phyloP scores from a whole-genome alignment of 1,140 invertebrate genomes.

The Luehdorfia chinensis region DNA sequence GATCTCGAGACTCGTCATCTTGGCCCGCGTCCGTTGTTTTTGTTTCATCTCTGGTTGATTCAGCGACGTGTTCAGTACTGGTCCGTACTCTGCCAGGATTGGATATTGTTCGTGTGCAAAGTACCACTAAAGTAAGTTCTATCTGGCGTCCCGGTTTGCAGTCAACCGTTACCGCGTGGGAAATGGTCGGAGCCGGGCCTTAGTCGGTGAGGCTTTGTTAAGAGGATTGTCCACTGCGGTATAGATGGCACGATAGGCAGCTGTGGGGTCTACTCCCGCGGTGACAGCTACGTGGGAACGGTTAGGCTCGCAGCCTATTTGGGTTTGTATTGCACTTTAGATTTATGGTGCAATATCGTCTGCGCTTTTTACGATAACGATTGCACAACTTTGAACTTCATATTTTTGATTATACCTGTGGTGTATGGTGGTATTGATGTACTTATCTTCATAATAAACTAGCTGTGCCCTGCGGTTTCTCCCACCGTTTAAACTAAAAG shows the following conservation, averaged over 20 bases:
- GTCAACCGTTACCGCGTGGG: slow-evolving; percentile 75
- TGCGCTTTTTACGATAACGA: no score
- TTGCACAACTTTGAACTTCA: no score
- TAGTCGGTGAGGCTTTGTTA: slow-evolving; percentile 69
- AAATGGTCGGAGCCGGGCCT: slow-evolving; percentile 60
- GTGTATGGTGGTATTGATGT: no score
- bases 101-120: slow-evolving; percentile 38
- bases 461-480: no score
- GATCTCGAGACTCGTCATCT: slow-evolving; percentile 22
- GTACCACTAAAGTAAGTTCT: slow-evolving; percentile 44
- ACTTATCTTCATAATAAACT: no score
- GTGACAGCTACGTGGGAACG: slow-evolving; percentile 71
- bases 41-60: slow-evolving; percentile 48
- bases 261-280: slow-evolving; percentile 39
- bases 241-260: slow-evolving; percentile 68
- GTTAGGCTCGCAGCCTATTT: slow-evolving; percentile 35
- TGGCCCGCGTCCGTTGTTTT: slow-evolving; percentile 35
- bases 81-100: slow-evolving; percentile 36
- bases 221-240: slow-evolving; percentile 70
- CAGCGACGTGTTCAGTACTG: slow-evolving; percentile 31
- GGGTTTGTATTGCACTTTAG: slow-evolving; percentile 17
- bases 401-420: no score
- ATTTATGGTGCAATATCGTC: slow-evolving; percentile 3
- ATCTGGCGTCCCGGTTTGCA: slow-evolving; percentile 52
- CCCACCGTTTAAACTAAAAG: no score